Percentiles rank a stretch among this genome's conserved stretches.
Conservation (phyloP, 2,113 vertebrate species). For the Sinocyclocheilus maitianheensis region DNA sequence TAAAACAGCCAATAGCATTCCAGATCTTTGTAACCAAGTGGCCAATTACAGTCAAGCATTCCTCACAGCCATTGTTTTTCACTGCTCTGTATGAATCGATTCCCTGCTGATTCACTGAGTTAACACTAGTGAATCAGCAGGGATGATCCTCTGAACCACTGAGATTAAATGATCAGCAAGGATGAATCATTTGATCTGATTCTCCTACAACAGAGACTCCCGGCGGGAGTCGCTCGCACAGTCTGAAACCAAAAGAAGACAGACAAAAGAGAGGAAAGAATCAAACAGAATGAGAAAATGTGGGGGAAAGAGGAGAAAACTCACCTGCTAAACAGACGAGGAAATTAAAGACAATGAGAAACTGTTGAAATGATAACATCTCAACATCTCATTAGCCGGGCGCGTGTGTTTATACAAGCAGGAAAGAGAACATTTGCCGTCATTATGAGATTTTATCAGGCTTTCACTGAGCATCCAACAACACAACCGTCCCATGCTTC, state of each 20-base stretch:
- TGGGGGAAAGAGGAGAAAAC: background rate
- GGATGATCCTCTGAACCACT: slow-evolving; percentile 27
- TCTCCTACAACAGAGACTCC: background rate
- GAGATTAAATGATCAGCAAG: slow-evolving; percentile 21
- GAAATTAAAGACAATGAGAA: slow-evolving; percentile 1
- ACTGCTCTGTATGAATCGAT: background rate
- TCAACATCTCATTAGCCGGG: background rate
- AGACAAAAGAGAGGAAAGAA: background rate
- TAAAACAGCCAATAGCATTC: background rate
- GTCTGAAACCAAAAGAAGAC: background rate
- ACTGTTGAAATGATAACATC: slow-evolving; percentile 1
- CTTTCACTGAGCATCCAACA: background rate
- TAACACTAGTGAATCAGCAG: slow-evolving; percentile 9
- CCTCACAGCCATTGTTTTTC: background rate
- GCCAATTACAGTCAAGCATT: background rate
- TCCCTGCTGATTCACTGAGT: slow-evolving; percentile 23
- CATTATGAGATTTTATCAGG: background rate
- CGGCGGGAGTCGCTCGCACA: background rate
- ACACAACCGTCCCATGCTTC: background rate
- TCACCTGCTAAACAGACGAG: background rate
- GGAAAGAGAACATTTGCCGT: background rate
- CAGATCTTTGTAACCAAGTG: background rate
- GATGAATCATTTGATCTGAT: background rate
- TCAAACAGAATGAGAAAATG: background rate
- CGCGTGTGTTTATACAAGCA: background rate